Evolutionary conservation across 2,797 vertebrate genomes (phyloP).

Genomic region (Acridotheres tristis): DNA sequence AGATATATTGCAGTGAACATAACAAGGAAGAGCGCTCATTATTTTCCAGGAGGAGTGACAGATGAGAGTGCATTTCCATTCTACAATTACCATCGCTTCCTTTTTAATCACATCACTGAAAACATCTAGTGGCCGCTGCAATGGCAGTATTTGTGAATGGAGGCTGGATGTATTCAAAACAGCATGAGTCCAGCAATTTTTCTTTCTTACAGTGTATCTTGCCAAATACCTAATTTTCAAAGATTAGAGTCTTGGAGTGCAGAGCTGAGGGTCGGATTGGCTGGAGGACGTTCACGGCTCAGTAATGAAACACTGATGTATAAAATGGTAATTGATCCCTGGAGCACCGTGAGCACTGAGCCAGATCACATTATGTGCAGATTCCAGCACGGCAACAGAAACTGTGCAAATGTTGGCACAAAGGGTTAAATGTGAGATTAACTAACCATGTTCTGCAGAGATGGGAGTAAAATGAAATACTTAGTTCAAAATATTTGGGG

Average conservation of each 20-base stretch:
- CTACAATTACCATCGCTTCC: background rate
- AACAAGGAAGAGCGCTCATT: conserved; percentile 31
- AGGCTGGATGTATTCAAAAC: conserved; percentile 7
- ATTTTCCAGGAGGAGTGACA: conserved; percentile 44
- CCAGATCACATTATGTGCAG: conserved; percentile 53
- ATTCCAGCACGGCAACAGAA: conserved; percentile 7
- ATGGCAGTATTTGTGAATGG: conserved; percentile 34
- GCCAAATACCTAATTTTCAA: conserved; percentile 55
- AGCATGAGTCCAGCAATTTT: background rate
- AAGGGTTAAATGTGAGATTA: conserved; percentile 20
- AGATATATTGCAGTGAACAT: background rate
- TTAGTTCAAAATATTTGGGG: background rate
- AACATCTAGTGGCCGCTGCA: background rate
- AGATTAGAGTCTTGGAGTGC: conserved; percentile 49
- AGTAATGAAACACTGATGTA: conserved; percentile 66
- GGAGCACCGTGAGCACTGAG: background rate
- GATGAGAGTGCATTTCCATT: conserved; percentile 1
- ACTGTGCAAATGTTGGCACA: conserved; percentile 25
- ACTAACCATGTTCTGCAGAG: background rate
- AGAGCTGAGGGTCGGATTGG: conserved; percentile 57
- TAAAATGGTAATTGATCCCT: conserved; percentile 68
- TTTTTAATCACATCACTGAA: background rate
- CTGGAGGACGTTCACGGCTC: conserved; percentile 25
- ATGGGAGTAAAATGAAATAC: background rate
- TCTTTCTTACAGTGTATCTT: conserved; percentile 20